These are phyloP conservation scores for Apodemus agrarius DNA, from an alignment of 2,797 vertebrate genomes.

Conservation along the genomic window DNA sequence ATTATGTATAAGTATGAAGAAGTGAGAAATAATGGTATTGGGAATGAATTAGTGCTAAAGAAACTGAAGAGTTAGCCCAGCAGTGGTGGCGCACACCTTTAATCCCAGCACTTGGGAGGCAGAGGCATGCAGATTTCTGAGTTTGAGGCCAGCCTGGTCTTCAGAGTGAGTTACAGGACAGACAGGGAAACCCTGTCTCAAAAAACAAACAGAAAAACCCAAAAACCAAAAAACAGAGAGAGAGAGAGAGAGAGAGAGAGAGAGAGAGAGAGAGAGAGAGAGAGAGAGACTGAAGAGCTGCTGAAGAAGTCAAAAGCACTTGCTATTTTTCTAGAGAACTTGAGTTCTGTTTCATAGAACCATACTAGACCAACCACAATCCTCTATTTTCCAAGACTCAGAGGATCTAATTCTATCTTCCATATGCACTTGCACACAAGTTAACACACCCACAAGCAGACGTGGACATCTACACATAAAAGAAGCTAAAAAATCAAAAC, in stretches of 20 bases:
- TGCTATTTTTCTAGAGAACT: neutral
- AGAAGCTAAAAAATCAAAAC: neutral
- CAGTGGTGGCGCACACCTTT: no score
- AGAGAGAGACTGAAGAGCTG: no score
- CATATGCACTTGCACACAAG: neutral
- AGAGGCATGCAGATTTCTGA: no score
- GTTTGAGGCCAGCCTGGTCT: no score
- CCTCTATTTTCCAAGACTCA: neutral
- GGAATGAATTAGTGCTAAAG: no score
- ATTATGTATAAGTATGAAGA: neutral
- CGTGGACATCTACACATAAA: neutral
- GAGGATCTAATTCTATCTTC: neutral
- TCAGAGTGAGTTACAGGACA: no score
- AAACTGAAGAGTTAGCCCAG: accelerated
- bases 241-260: no score
- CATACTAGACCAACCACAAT: neutral
- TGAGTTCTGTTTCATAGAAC: neutral
- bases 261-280: no score
- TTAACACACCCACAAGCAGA: neutral
- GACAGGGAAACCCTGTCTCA: no score
- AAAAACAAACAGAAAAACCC: no score
- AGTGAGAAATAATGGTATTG: neutral
- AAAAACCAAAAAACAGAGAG: no score
- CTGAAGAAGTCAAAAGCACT: neutral
- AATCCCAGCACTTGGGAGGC: no score